Evolutionary conservation across 2,888 invertebrate species (phyloP).

Genomic region (Drosophila borborema): DNA sequence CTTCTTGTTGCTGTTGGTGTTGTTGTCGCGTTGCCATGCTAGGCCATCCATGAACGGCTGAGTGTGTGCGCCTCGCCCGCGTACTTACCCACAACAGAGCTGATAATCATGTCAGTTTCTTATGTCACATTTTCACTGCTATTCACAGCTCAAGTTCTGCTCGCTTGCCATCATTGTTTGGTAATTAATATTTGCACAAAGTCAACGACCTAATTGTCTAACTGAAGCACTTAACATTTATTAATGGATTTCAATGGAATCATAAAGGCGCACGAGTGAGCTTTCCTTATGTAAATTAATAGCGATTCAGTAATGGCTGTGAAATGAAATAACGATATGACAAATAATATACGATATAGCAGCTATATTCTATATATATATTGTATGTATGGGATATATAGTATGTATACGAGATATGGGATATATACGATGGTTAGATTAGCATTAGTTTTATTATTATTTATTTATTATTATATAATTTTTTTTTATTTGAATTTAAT

Average conservation of each 20-base stretch:
- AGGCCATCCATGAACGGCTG: conserved; percentile 1
- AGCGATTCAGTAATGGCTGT: background rate
- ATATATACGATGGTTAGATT: too few relatives aligned
- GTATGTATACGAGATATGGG: too few relatives aligned
- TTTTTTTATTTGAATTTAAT: too few relatives aligned
- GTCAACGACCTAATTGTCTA: conserved; percentile 5
- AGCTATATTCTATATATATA: too few relatives aligned
- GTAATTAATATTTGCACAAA: conserved; percentile 52
- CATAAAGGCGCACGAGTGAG: background rate
- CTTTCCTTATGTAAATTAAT: background rate
- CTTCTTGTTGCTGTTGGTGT: background rate
- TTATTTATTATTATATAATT: too few relatives aligned
- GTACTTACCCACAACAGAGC: background rate
- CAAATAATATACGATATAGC: background rate
- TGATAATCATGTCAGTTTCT: conserved; percentile 39
- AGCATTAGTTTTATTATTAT: too few relatives aligned
- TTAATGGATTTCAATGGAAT: conserved; percentile 7
- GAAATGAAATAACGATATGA: too few relatives aligned
- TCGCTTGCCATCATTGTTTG: conserved; percentile 29
- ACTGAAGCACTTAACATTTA: conserved; percentile 7
- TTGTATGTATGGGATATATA: too few relatives aligned
- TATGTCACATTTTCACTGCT: conserved; percentile 17
- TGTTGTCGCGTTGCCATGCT: conserved; percentile 11
- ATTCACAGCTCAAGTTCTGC: conserved; percentile 21
- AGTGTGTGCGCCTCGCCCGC: conserved; percentile 11